These are phyloP conservation scores for Mastigias papua DNA, from an alignment of 30 jellyfish, hydroid and myxozoan species.

Conservation along the genomic window DNA sequence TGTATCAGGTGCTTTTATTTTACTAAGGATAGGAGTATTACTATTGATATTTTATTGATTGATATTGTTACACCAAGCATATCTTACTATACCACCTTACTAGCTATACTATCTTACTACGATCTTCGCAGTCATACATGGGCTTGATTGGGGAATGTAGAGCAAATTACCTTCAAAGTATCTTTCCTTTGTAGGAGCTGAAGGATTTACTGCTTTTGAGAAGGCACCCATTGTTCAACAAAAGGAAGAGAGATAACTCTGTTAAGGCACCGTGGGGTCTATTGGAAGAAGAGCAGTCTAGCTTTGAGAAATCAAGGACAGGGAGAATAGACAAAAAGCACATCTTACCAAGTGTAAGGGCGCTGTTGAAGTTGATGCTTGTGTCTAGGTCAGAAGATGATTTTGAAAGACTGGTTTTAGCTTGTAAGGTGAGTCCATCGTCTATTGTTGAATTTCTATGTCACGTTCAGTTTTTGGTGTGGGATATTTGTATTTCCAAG, in stretches of 20 bases:
- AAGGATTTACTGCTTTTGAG: slow-evolving; percentile 59
- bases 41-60: too few relatives aligned
- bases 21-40: too few relatives aligned
- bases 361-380: slow-evolving; percentile 51
- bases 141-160: not conserved
- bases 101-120: too few relatives aligned
- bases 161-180: not conserved
- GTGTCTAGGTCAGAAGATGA: slow-evolving; percentile 37
- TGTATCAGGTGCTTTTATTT: too few relatives aligned
- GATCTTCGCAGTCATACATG: too few relatives aligned
- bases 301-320: slow-evolving; percentile 2
- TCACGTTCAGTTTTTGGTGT: not conserved
- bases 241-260: slow-evolving; percentile 18
- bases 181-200: slow-evolving; percentile 29
- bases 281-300: not conserved
- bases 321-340: slow-evolving; percentile 18
- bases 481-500: not conserved
- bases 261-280: not conserved
- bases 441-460: too few relatives aligned
- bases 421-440: slow-evolving; percentile 85
- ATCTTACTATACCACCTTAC: too few relatives aligned
- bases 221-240: slow-evolving; percentile 63
- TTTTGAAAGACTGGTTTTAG: slow-evolving; percentile 43
- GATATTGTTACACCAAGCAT: too few relatives aligned
- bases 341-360: slow-evolving; percentile 24